These are phyloP conservation scores for Halocynthia aurantium DNA, from an alignment of 23 tunicate species.

Conservation along the genomic window DNA sequence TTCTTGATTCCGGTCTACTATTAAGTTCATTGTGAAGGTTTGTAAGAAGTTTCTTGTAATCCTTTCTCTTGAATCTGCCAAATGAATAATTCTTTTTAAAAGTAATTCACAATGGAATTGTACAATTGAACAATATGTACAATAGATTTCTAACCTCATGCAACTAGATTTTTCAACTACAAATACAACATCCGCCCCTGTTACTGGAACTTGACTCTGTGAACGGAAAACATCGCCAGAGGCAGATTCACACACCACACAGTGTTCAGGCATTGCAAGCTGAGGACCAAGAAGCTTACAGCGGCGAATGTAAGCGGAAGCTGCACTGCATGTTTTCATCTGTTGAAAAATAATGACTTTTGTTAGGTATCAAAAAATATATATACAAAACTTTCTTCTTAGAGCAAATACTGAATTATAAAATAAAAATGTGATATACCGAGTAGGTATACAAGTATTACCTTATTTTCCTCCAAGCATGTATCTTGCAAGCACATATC, in stretches of 20 bases:
- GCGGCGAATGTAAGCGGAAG: constrained; percentile 50
- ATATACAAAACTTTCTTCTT: not conserved
- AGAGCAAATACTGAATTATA: not conserved
- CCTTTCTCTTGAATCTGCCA: constrained; percentile 20
- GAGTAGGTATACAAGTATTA: not conserved
- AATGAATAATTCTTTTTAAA: not conserved
- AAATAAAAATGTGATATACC: too few species aligned
- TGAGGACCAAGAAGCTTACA: constrained; percentile 61
- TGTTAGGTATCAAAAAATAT: not conserved
- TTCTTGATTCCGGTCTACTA: not conserved
- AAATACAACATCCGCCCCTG: constrained; percentile 56
- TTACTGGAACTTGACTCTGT: constrained; percentile 2
- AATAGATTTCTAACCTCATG: constrained; percentile 26
- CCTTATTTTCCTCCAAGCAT: constrained; percentile 29
- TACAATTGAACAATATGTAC: not conserved
- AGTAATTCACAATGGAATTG: not conserved
- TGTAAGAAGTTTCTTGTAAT: constrained; percentile 10
- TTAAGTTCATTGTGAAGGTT: not conserved
- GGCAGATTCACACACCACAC: constrained; percentile 41
- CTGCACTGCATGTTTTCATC: constrained; percentile 43
- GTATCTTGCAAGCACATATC: constrained; percentile 61
- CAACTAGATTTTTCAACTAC: constrained; percentile 74
- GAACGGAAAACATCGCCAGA: constrained; percentile 32
- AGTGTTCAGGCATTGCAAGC: constrained; percentile 46
- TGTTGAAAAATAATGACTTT: constrained; percentile 5